Percentiles rank a stretch among this genome's conserved stretches.
These are phyloP conservation scores for Muscidifurax raptorellus DNA, from an alignment of 1,140 invertebrate species.

Conservation along the genomic window DNA sequence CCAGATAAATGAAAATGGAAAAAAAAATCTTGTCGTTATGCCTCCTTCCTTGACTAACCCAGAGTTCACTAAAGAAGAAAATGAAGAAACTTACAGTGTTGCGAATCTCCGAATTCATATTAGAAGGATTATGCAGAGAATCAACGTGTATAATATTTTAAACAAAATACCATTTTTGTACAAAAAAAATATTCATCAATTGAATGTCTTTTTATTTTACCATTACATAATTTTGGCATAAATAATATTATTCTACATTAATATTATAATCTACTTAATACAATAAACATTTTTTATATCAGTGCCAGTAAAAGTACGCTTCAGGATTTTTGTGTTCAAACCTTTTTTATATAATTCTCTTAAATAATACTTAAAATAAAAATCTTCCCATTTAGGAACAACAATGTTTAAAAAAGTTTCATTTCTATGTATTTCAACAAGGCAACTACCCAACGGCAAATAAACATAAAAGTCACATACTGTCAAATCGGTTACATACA, in stretches of 20 bases:
- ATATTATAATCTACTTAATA: neutral
- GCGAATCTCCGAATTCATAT: constrained; percentile 65
- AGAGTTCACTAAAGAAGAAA: constrained; percentile 58
- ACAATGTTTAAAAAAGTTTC: constrained; percentile 55
- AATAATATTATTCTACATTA: neutral
- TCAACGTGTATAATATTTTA: constrained; percentile 58
- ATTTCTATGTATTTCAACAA: constrained; percentile 53
- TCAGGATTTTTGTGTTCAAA: neutral
- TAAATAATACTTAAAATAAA: constrained; percentile 59
- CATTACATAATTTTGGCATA: neutral
- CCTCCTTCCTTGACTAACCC: constrained; percentile 58
- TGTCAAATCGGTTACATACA: constrained; percentile 58
- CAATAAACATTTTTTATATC: neutral
- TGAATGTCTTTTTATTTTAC: no score
- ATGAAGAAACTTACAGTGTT: constrained; percentile 58
- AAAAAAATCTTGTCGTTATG: constrained; percentile 56
- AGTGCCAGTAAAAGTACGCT: neutral
- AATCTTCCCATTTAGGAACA: constrained; percentile 54
- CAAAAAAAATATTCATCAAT: no score
- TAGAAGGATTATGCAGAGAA: constrained; percentile 62
- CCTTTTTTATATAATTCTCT: constrained; percentile 37
- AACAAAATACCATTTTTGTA: constrained; percentile 46
- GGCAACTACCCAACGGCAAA: constrained; percentile 51
- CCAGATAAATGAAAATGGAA: constrained; percentile 19
- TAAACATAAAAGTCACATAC: constrained; percentile 62